A percentile compares a stretch with the other conserved stretches of the same genome.
phyloP scores from a whole-genome alignment of 2,797 vertebrate genomes.

The Nyctibius grandis region DNA sequence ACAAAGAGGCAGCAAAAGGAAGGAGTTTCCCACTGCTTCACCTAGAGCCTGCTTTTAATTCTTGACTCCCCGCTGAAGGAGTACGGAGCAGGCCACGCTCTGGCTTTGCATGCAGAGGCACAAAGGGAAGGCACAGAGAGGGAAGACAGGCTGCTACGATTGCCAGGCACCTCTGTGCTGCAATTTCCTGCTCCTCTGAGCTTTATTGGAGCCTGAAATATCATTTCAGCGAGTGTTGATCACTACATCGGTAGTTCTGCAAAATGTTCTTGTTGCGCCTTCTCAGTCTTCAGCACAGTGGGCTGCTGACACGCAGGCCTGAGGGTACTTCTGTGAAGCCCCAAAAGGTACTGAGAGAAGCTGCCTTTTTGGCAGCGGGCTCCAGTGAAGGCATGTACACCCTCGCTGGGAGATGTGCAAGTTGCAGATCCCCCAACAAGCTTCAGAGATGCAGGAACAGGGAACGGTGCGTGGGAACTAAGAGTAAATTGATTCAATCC shows the following conservation, averaged over 20 bases:
- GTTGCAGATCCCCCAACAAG: background rate
- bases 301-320: background rate
- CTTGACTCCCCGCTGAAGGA: background rate
- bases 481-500: background rate
- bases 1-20: background rate
- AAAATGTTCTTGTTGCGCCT: background rate
- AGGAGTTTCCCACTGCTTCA: background rate
- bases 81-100: fast-evolving
- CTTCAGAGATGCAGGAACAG: background rate
- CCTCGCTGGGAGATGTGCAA: background rate
- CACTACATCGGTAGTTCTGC: background rate
- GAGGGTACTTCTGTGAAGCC: background rate
- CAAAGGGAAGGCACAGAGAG: background rate
- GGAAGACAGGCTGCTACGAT: background rate
- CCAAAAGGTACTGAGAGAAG: background rate
- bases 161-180: background rate
- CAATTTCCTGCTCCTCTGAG: background rate
- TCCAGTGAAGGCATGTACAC: background rate
- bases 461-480: background rate
- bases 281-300: background rate
- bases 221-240: background rate
- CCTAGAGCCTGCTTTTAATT: background rate
- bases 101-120: background rate
- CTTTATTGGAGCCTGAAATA: background rate
- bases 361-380: background rate